Base-by-base conservation (phyloP, 35 echinoderm and acorn worm genomes). In the Heliocidaris tuberculata region DNA sequence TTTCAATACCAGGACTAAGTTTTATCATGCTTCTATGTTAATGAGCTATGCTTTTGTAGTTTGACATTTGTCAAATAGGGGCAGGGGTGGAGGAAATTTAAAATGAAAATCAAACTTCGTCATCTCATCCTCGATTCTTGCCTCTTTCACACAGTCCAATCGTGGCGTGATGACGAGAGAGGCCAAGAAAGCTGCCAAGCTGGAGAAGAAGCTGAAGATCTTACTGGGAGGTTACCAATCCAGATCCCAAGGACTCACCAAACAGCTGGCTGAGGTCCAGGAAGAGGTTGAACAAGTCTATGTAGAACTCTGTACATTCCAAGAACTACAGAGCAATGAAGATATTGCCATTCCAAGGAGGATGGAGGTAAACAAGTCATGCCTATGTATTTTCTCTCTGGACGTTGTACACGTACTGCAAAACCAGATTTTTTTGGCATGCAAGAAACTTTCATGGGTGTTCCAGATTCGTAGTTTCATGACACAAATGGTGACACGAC, bases 171-270 rank as follows among this genome's bases (percentile, higher is more conserved):
- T 98, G 97, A 98, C 97, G 4, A 95, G 94, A 85, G 97, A 98
- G 47, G 97, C 97, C 48, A 98, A 98, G 86, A 93, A 86, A 30
- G 97, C 97, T 32, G 97, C 97, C 21, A 98, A 98, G 92, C 61
- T 98, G 49, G 97, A 98, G 71, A 98, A 98, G 96, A 98, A 98
- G 86, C 94, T 98, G 90, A 98, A 98, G 95, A 92, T 98, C 7
- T 49, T 98, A 10, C 94, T 97, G 5, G 97, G 97, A 29, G 97
- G 97, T 32, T 98, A 98, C 95, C 97, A 98, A 88, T 98, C 97
- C 6, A 86, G 97, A 29, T 94, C 97, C 9, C 95, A 97, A 94
- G 95, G 97, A 27, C 96, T 98, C 47, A 95, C 95, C 31, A 98
- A 98, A 54, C 97, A 98, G 94, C 48, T 98, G 49, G 96, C 86